A percentile compares a stretch with the other conserved stretches of the same genome.
Conservation (phyloP, 2,797 vertebrate species). For the Tadarida brasiliensis region DNA sequence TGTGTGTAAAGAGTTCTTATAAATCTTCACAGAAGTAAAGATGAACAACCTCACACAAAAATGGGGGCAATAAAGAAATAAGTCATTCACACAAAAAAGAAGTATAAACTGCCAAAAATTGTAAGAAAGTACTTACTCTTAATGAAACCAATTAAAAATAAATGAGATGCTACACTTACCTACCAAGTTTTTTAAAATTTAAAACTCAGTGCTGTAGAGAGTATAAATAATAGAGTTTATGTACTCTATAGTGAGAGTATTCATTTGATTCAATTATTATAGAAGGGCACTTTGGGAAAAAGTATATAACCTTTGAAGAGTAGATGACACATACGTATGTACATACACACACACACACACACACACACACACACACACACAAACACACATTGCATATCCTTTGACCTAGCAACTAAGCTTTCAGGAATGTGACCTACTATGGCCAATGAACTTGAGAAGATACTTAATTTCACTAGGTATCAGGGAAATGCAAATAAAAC, state of each 20-base stretch:
- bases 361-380: background rate
- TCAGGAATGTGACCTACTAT: conserved; percentile 5
- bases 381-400: background rate
- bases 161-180: background rate
- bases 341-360: background rate
- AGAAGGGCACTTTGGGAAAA: conserved; percentile 14
- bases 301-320: background rate
- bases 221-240: background rate
- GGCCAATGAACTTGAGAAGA: background rate
- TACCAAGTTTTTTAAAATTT: background rate
- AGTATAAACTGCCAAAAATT: background rate
- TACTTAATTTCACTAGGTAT: background rate
- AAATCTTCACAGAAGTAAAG: background rate
- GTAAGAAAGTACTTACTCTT: background rate
- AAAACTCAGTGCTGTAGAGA: background rate
- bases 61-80: background rate
- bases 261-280: background rate
- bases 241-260: background rate
- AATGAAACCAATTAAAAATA: conserved; percentile 22
- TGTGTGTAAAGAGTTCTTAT: background rate
- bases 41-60: background rate
- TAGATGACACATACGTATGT: background rate
- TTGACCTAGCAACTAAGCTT: background rate
- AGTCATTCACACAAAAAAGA: background rate
- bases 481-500: conserved; percentile 30